Conservation (phyloP, 2,888 invertebrate genomes). For the Cephus pulcher region DNA sequence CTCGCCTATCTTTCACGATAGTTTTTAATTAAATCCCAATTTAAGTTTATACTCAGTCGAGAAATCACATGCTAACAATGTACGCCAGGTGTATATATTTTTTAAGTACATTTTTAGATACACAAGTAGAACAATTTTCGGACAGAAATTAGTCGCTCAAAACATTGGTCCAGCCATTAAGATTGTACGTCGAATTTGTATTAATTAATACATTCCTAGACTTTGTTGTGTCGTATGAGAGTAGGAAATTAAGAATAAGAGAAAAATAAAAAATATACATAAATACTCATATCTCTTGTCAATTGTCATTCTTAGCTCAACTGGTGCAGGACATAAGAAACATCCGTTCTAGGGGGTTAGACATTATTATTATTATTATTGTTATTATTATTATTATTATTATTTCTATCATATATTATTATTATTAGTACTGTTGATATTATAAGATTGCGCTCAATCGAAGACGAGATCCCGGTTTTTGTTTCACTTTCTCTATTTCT, state of each 20-base stretch:
- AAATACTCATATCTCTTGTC: constrained; percentile 8
- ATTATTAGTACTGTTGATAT: neutral
- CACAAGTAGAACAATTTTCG: neutral
- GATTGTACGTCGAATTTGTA: neutral
- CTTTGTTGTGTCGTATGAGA: neutral
- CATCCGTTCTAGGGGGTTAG: constrained; percentile 15
- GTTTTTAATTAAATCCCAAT: neutral
- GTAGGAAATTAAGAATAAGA: constrained; percentile 8
- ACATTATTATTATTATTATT: constrained; percentile 18
- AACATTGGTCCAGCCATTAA: constrained; percentile 12
- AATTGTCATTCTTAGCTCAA: constrained; percentile 4
- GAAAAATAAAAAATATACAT: constrained; percentile 7
- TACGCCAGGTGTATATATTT: neutral
- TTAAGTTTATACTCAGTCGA: neutral
- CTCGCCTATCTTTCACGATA: neutral
- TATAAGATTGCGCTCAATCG: neutral
- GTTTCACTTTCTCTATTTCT: neutral
- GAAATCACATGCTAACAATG: neutral
- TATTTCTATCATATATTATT: neutral
- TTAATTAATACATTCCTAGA: neutral
- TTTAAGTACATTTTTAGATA: neutral
- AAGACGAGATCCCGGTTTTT: neutral
- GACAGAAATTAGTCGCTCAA: neutral
- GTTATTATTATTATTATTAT: no score
- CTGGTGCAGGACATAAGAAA: constrained; percentile 19